phyloP scores from a whole-genome alignment of 2,797 vertebrate genomes.

The Myioborus miniatus region DNA sequence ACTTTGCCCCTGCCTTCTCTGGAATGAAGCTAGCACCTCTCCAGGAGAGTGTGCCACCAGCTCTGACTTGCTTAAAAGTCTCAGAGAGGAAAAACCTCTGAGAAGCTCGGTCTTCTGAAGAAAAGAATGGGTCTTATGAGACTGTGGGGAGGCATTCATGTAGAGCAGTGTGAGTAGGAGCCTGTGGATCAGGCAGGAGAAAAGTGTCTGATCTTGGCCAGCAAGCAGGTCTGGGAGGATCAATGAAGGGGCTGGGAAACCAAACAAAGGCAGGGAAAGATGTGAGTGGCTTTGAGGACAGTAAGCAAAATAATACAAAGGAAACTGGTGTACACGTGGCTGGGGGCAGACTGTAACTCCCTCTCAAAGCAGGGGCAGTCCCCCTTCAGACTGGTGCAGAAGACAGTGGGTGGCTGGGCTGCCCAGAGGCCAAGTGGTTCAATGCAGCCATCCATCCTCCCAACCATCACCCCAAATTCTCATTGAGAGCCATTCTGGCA shows the following conservation, averaged over 20 bases:
- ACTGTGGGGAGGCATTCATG: neutral
- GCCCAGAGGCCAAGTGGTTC: accelerated
- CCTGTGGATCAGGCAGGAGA: neutral
- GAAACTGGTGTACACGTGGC: accelerated
- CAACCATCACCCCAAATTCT: accelerated
- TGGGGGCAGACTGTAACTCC: neutral
- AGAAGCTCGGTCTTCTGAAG: neutral
- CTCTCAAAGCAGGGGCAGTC: neutral
- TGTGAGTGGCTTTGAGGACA: neutral
- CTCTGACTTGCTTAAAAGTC: neutral
- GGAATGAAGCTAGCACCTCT: neutral
- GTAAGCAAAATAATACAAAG: neutral
- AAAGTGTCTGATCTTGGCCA: neutral
- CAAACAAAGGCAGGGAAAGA: neutral
- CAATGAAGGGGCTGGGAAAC: neutral
- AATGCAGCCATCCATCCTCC: accelerated
- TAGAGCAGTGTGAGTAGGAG: neutral
- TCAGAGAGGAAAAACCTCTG: neutral
- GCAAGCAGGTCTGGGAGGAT: neutral
- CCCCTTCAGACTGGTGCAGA: neutral
- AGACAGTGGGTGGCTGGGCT: neutral
- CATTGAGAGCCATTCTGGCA: accelerated
- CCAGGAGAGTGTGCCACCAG: neutral
- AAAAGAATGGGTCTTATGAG: neutral
- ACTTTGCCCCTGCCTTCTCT: conserved; percentile 1